A percentile compares a stretch with the other conserved stretches of the same genome.
Conservation (phyloP, 2,797 vertebrate species). For the Basileuterus tristriatus region DNA sequence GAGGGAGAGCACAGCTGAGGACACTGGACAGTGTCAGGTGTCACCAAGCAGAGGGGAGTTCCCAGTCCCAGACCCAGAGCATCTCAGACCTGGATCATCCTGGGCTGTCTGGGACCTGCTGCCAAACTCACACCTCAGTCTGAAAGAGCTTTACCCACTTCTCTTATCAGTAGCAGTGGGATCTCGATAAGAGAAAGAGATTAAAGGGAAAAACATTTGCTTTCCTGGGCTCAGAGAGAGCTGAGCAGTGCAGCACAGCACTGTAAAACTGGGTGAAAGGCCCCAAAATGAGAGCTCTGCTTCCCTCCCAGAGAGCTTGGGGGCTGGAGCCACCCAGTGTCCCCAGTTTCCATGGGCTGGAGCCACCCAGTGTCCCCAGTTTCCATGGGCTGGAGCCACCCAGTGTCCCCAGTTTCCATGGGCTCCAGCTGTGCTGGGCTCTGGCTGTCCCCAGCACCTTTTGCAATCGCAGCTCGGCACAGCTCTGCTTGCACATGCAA, state of each 20-base stretch:
- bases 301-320: not conserved
- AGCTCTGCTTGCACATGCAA: constrained; percentile 52
- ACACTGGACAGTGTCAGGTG: not conserved
- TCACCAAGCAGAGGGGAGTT: not conserved
- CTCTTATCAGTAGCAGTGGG: not conserved
- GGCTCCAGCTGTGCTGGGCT: not conserved
- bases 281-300: not conserved
- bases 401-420: fast-evolving
- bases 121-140: not conserved
- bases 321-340: not conserved
- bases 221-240: not conserved
- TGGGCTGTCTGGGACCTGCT: not conserved
- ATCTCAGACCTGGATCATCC: not conserved
- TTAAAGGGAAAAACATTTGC: not conserved
- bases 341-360: not conserved
- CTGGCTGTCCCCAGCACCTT: not conserved
- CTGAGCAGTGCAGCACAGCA: fast-evolving
- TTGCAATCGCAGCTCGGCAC: not conserved
- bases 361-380: not conserved
- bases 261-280: not conserved
- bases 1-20: fast-evolving
- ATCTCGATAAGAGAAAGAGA: not conserved
- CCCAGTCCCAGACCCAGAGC: not conserved
- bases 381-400: not conserved
- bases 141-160: not conserved